Conservation (phyloP, 2,113 vertebrate species). For the Verasper variegatus region DNA sequence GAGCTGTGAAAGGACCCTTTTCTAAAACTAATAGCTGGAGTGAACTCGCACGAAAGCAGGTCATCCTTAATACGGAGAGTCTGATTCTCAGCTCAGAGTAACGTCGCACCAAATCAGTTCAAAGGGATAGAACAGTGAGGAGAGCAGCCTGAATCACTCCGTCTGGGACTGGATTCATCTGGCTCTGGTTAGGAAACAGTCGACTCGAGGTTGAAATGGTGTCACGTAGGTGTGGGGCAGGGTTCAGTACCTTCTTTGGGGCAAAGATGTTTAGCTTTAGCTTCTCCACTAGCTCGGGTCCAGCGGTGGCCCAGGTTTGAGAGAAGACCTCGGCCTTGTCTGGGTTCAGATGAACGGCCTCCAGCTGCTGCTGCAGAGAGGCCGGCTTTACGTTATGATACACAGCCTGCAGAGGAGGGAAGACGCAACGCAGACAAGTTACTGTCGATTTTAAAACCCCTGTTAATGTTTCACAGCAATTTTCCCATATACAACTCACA, state of each 20-base stretch:
- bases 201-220: not conserved
- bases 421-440: not conserved
- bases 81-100: not conserved
- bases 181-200: not conserved
- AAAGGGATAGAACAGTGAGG: not conserved
- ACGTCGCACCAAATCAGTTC: not conserved
- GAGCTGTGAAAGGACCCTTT: conserved; percentile 12
- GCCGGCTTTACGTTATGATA: conserved; percentile 92
- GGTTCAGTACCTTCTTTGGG: conserved; percentile 88
- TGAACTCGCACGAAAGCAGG: conserved; percentile 25
- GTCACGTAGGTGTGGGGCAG: not conserved
- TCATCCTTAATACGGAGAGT: not conserved
- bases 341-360: conserved; percentile 83
- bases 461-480: not conserved
- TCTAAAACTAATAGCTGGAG: conserved; percentile 10
- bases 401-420: conserved; percentile 83
- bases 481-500: not conserved
- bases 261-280: conserved; percentile 90
- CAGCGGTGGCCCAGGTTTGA: conserved; percentile 86
- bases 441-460: not conserved
- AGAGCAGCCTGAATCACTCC: not conserved
- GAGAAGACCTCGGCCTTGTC: conserved; percentile 91
- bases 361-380: conserved; percentile 89
- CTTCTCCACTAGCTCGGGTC: conserved; percentile 90
- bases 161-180: not conserved